Percentiles rank a stretch among this genome's conserved stretches.
Conservation (phyloP, 2,113 vertebrate species). For the Phyllostomus discolor region DNA sequence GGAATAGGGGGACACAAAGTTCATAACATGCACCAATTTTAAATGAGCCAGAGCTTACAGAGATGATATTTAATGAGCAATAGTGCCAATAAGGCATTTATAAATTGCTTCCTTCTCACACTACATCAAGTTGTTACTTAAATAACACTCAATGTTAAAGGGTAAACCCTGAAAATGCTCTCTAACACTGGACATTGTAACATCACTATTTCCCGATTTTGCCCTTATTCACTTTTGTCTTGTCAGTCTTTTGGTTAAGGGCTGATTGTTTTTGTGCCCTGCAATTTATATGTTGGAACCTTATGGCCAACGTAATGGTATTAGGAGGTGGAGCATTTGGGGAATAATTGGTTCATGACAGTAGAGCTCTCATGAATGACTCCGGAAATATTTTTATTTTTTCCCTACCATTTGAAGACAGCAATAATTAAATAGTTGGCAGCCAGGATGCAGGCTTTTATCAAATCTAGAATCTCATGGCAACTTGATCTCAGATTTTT, state of each 20-base stretch:
- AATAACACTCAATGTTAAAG: not conserved
- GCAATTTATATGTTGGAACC: not conserved
- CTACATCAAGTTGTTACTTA: not conserved
- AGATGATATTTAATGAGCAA: not conserved
- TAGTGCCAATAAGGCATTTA: not conserved
- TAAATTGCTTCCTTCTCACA: not conserved
- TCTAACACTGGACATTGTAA: not conserved
- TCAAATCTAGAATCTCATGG: not conserved
- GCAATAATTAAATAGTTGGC: not conserved
- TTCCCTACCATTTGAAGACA: not conserved
- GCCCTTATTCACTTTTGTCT: not conserved
- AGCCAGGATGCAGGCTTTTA: not conserved
- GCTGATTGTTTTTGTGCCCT: not conserved
- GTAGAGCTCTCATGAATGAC: not conserved
- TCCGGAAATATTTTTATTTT: not conserved
- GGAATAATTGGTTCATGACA: not conserved
- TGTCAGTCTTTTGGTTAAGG: not conserved
- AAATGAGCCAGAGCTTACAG: not conserved
- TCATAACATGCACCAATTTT: not conserved
- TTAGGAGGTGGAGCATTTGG: not conserved
- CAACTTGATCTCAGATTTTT: not conserved
- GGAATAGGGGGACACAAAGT: not conserved
- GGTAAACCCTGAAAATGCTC: not conserved
- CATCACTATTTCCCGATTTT: not conserved
- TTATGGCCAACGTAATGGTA: not conserved